Evolutionary conservation across 2,113 vertebrate species (phyloP), one percentile per base, ranked within the genome.

Genomic region (Athene cunicularia): DNA sequence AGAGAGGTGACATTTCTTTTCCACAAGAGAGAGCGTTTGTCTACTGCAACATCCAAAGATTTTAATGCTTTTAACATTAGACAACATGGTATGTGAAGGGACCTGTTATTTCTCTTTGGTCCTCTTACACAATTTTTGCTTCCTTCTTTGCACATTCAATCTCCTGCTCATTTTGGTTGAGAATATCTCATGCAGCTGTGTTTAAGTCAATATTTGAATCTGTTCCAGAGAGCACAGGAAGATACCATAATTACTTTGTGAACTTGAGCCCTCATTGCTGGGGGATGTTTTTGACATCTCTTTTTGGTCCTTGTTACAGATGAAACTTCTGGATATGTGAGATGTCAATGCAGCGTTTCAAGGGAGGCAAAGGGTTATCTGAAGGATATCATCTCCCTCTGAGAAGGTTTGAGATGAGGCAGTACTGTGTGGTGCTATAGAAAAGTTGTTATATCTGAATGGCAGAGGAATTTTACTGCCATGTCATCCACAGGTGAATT

Each of bases 341-440:
- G 14, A 41, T 30, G 15, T 45, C 35, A 73, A 6, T 14, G 28
- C 24, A 12, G 12, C 21, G 8, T 80, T 86, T 75, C 27, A 28
- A 52, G 39, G 26, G 16, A 47, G 5, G 9, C 26, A 6, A 30
- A 86, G 41, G 12, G 3, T 43, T 14, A 27, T 49, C 30, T 70
- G 67, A 58, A 63, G 45, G 33, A 33, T 79, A 28, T 1, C 32
- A 7, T 68, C 19, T 73, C 35, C 41, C 27, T 58, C 41, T 3
- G 5, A 83, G 22, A 47, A 66, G 11, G 5, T 53, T 24, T 56
- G 49, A 62, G 32, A 47, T 26, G 28, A 7, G 49, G 11, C 9
- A 21, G 27, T 17, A 32, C 21, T 0, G 0, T 13, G 5, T 26
- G 41, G 8, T 55, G 14, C 33, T 28, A 33, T 47, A 20, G 64